A percentile compares a stretch with the other conserved stretches of the same genome.
These are phyloP conservation scores for Bungarus multicinctus DNA, from an alignment of 2,113 vertebrate species.

Conservation along the genomic window DNA sequence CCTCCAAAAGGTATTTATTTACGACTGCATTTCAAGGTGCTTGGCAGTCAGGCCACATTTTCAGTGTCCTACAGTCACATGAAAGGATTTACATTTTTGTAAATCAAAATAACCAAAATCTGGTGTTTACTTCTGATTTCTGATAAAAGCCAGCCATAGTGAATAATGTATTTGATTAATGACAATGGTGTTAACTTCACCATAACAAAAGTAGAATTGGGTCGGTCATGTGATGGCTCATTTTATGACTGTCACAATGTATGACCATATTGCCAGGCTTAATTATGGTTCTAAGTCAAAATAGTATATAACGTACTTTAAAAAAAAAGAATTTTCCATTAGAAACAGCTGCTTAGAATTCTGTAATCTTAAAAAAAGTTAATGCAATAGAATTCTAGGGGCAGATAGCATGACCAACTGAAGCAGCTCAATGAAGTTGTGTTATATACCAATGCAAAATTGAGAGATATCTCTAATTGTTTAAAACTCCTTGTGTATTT, in stretches of 20 bases:
- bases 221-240: background rate
- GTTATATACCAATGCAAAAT: background rate
- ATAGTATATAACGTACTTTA: background rate
- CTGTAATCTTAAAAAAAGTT: background rate
- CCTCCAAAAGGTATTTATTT: background rate
- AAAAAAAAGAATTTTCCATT: background rate
- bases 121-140: background rate
- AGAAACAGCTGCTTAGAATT: background rate
- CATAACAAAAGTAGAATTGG: background rate
- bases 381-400: background rate
- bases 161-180: background rate
- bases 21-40: background rate
- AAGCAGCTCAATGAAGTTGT: background rate
- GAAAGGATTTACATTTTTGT: background rate
- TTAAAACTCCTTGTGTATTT: background rate
- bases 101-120: background rate
- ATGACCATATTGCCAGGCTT: background rate
- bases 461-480: background rate
- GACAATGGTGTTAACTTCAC: background rate
- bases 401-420: background rate
- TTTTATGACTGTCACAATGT: background rate
- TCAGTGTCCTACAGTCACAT: background rate
- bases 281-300: background rate
- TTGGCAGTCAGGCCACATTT: background rate
- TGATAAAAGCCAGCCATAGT: background rate